A percentile compares a stretch with the other conserved stretches of the same genome.
Conservation (phyloP, 2,888 invertebrate species). For the Fabriciana adippe region DNA sequence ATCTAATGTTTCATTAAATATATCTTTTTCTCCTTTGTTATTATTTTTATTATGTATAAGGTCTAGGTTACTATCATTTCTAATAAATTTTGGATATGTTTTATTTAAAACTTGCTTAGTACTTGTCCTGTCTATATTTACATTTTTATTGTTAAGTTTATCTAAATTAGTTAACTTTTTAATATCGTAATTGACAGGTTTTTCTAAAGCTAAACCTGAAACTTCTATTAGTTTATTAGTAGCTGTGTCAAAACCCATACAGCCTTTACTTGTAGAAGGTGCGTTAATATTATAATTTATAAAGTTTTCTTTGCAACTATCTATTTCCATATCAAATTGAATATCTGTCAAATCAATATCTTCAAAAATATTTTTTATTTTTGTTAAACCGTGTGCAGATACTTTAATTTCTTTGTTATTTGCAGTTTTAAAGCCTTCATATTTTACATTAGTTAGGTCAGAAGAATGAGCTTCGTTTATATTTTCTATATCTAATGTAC, state of each 20-base stretch:
- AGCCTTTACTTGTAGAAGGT: constrained; percentile 25
- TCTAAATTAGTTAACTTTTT: constrained; percentile 10
- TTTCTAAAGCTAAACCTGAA: constrained; percentile 52
- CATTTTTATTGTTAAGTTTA: not conserved
- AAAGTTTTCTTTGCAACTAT: not conserved
- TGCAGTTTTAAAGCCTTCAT: constrained; percentile 17
- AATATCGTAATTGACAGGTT: constrained; percentile 49
- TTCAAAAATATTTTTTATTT: constrained; percentile 15
- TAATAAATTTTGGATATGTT: not conserved
- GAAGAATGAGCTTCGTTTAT: not conserved
- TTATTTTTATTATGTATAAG: not conserved
- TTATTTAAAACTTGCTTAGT: not conserved
- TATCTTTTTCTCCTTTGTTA: not conserved
- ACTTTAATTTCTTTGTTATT: constrained; percentile 13
- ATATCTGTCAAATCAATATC: constrained; percentile 21
- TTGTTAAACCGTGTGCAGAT: constrained; percentile 5
- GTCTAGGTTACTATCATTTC: not conserved
- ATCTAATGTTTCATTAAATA: not conserved
- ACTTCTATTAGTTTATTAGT: constrained; percentile 60
- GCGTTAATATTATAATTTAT: not conserved
- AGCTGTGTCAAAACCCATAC: constrained; percentile 61
- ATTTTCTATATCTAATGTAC: not conserved
- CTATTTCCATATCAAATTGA: not conserved
- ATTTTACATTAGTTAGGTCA: not conserved
- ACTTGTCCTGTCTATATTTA: not conserved